phyloP scores from a whole-genome alignment of 2,797 vertebrate genomes.

The Argyrosomus regius region DNA sequence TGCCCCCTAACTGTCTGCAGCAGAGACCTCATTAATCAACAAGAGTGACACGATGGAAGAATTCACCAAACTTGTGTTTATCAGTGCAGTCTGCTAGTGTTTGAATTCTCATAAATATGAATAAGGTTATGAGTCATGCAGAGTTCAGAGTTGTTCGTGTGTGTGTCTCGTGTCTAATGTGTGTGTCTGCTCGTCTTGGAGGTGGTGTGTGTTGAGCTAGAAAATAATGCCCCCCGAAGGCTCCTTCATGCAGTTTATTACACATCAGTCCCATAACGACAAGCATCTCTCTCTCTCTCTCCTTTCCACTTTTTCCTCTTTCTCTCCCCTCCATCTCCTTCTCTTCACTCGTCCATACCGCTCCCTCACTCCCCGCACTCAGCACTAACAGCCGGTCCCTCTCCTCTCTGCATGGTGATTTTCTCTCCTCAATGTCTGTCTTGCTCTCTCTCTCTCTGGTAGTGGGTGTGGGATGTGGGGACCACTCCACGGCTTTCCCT shows the following conservation, averaged over 20 bases:
- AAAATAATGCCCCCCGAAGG: constrained; percentile 75
- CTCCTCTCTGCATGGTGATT: constrained; percentile 61
- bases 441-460: constrained; percentile 30
- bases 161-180: constrained; percentile 7
- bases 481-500: constrained; percentile 60
- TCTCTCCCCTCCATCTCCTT: constrained; percentile 29
- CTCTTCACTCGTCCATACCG: constrained; percentile 45
- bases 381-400: constrained; percentile 59
- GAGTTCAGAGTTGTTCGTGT: constrained; percentile 64
- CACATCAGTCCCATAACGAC: constrained; percentile 71
- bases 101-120: constrained; percentile 69
- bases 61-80: constrained; percentile 53
- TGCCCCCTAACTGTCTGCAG: constrained; percentile 16
- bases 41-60: constrained; percentile 33
- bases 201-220: constrained; percentile 64
- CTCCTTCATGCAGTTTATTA: constrained; percentile 78
- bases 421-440: constrained; percentile 40
- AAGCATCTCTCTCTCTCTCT: constrained; percentile 32
- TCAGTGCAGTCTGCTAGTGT: constrained; percentile 44
- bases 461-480: constrained; percentile 62
- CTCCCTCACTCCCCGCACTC: constrained; percentile 56
- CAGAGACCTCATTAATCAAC: constrained; percentile 46
- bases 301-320: constrained; percentile 48
- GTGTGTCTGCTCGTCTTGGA: constrained; percentile 40
- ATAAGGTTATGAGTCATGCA: constrained; percentile 71